Conservation (phyloP, 1,140 invertebrate species). For the Cotesia glomerata region DNA sequence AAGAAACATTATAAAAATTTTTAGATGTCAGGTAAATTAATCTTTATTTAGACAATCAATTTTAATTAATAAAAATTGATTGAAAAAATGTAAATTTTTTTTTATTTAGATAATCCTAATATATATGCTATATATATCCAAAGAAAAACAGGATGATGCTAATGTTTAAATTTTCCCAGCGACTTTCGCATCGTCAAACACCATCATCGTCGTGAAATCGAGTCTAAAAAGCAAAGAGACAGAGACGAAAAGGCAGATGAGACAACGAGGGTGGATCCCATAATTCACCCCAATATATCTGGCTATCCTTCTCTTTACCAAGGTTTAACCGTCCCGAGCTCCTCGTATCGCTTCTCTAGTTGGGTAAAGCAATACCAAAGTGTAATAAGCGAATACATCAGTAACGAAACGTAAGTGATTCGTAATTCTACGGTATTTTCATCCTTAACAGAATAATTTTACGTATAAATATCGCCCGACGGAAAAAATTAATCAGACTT, state of each 20-base stretch:
- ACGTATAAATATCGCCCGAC: slow-evolving; percentile 1
- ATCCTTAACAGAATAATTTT: slow-evolving; percentile 22
- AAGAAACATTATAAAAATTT: too few relatives aligned
- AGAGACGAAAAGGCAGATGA: background rate
- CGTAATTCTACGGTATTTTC: slow-evolving; percentile 19
- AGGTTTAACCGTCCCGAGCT: background rate
- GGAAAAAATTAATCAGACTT: slow-evolving; percentile 24
- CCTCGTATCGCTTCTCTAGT: background rate
- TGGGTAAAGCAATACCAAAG: slow-evolving; percentile 2
- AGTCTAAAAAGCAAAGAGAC: background rate
- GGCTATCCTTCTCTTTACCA: background rate
- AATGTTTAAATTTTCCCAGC: slow-evolving; percentile 14
- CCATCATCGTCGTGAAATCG: slow-evolving; percentile 22
- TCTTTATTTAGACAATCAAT: too few relatives aligned
- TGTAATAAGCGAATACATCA: slow-evolving; percentile 16
- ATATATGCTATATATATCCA: background rate
- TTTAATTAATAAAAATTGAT: too few relatives aligned
- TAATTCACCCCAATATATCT: background rate
- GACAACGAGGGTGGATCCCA: slow-evolving; percentile 8
- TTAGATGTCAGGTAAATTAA: too few relatives aligned
- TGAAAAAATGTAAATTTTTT: too few relatives aligned
- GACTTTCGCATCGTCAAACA: slow-evolving; percentile 20
- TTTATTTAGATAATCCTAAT: background rate
- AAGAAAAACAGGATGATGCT: slow-evolving; percentile 17
- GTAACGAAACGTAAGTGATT: slow-evolving; percentile 14